Evolutionary conservation across 2,888 invertebrate genomes (phyloP).

Genomic region (Acanthoscelides obtectus): DNA sequence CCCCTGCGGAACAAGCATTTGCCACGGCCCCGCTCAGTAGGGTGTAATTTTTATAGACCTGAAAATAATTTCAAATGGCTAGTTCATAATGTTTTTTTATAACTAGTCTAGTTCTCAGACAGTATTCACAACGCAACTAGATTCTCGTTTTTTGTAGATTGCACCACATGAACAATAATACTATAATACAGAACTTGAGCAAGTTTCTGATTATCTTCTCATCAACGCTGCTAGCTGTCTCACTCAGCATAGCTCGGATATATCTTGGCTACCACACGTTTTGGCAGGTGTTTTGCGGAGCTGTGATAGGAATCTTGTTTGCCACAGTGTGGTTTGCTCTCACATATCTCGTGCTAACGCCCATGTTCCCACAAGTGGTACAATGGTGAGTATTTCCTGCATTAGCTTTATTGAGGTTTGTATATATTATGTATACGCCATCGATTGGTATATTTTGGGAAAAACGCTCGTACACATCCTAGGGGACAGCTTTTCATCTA

Average conservation of each 20-base stretch:
- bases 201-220: conserved; percentile 61
- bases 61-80: too few relatives aligned
- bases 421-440: too few relatives aligned
- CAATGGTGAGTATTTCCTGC: conserved; percentile 70
- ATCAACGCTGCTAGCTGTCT: conserved; percentile 55
- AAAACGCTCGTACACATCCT: too few relatives aligned
- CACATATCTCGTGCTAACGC: conserved; percentile 76
- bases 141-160: too few relatives aligned
- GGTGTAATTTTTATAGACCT: too few relatives aligned
- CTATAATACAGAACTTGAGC: conserved; percentile 71
- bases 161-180: conserved; percentile 77
- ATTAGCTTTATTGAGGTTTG: not conserved
- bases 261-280: conserved; percentile 84
- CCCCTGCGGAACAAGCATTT: too few relatives aligned
- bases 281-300: conserved; percentile 77
- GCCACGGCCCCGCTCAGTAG: too few relatives aligned
- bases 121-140: too few relatives aligned
- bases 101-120: too few relatives aligned
- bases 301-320: conserved; percentile 65
- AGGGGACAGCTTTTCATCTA: too few relatives aligned
- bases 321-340: conserved; percentile 78
- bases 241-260: conserved; percentile 68
- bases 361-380: conserved; percentile 78
- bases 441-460: too few relatives aligned
- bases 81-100: too few relatives aligned